Conservation (phyloP, 1,140 invertebrate genomes). For the Aphelenchoides fujianensis region DNA sequence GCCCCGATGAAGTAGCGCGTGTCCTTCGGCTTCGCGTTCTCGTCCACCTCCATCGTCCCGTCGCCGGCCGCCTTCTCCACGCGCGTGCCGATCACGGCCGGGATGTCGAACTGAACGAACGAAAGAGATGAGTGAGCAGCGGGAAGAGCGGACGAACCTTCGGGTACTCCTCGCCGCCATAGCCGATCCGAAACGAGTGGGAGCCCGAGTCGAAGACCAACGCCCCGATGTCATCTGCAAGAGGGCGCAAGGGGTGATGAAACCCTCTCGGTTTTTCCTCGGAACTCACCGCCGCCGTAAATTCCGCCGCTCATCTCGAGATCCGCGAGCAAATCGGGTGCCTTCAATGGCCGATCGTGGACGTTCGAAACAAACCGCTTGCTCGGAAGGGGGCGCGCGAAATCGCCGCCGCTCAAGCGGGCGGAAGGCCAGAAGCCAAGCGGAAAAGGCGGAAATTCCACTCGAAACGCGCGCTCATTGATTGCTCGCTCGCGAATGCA, state of each 20-base stretch:
- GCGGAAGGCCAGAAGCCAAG: background rate
- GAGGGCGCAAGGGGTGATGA: slow-evolving; percentile 12
- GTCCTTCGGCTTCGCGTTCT: slow-evolving; percentile 46
- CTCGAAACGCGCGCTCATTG: background rate
- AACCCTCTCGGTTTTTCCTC: slow-evolving; percentile 24
- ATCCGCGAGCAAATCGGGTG: background rate
- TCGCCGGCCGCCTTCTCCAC: slow-evolving; percentile 22
- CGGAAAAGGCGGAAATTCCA: background rate
- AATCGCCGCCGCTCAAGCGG: background rate
- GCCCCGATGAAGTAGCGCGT: slow-evolving; percentile 81
- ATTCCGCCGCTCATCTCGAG: slow-evolving; percentile 42
- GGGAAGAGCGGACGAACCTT: slow-evolving; percentile 24
- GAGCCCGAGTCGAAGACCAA: slow-evolving; percentile 48
- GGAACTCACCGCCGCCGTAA: slow-evolving; percentile 47
- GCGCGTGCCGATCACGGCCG: slow-evolving; percentile 37
- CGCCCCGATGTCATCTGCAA: slow-evolving; percentile 50
- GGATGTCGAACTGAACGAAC: slow-evolving; percentile 46
- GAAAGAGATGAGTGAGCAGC: slow-evolving; percentile 2
- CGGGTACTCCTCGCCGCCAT: slow-evolving; percentile 43
- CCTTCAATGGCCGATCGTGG: too few species aligned
- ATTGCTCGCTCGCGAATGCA: too few species aligned
- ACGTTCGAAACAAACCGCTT: background rate
- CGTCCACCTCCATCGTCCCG: slow-evolving; percentile 41
- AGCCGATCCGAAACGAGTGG: slow-evolving; percentile 42
- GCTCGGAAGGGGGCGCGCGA: background rate